Evolutionary conservation across 1,140 invertebrate genomes (phyloP).

Genomic region (Megalonaias nervosa): DNA sequence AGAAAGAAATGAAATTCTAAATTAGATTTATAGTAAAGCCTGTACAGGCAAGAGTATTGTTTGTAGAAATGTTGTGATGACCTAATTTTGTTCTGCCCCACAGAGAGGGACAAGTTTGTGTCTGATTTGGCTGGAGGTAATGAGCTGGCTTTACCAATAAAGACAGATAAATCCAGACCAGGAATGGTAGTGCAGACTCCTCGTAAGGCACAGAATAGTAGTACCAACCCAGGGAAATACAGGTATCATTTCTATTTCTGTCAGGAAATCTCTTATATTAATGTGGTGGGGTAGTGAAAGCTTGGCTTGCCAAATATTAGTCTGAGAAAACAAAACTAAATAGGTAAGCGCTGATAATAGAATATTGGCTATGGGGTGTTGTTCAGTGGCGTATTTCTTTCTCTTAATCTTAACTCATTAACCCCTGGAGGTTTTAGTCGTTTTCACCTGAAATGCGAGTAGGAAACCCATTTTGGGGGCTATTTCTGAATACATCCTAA

Average conservation of each 20-base stretch:
- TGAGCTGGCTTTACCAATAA: constrained; percentile 63
- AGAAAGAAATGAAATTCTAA: not conserved
- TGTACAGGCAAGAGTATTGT: no score
- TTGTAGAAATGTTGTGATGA: not conserved
- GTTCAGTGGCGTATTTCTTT: no score
- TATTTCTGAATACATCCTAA: no score
- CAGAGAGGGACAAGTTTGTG: constrained; percentile 64
- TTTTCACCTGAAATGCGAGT: no score
- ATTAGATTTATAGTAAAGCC: not conserved
- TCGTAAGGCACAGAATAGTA: constrained; percentile 14
- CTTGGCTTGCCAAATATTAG: not conserved
- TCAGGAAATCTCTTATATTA: constrained; percentile 4
- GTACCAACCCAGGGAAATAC: constrained; percentile 7
- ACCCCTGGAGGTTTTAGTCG: no score
- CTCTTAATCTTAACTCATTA: no score
- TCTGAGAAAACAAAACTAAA: not conserved
- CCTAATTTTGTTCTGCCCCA: constrained; percentile 16
- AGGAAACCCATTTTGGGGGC: no score
- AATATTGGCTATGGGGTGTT: not conserved
- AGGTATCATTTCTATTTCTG: constrained; percentile 1
- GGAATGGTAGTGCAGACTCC: not conserved
- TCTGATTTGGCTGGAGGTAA: constrained; percentile 60
- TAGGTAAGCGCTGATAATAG: not conserved
- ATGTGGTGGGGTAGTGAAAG: constrained; percentile 22
- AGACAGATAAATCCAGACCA: constrained; percentile 34